Evolutionary conservation across 2,113 vertebrate species (phyloP).

Genomic region (Nasalis larvatus): DNA sequence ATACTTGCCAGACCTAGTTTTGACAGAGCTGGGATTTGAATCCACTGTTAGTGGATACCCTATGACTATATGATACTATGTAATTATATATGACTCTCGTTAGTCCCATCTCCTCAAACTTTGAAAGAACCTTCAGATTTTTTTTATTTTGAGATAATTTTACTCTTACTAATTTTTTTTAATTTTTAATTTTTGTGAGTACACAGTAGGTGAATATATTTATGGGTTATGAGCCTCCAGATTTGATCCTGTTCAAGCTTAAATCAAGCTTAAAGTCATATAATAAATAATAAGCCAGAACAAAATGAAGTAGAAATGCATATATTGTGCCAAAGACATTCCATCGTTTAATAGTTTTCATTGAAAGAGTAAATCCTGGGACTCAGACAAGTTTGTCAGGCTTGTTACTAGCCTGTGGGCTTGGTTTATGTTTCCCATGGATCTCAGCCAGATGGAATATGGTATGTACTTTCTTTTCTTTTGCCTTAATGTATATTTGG

Average conservation of each 20-base stretch:
- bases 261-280: not conserved
- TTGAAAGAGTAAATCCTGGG: not conserved
- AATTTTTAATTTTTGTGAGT: not conserved
- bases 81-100: too few species aligned
- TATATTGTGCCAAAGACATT: not conserved
- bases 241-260: not conserved
- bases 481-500: not conserved
- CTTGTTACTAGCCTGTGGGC: not conserved
- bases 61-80: too few species aligned
- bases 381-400: not conserved
- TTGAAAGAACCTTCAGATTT: not conserved
- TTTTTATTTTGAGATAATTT: too few species aligned
- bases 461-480: not conserved
- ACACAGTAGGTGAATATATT: too few species aligned
- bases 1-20: too few species aligned
- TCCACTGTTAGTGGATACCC: rapidly evolving
- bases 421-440: not conserved
- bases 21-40: not conserved
- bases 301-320: constrained; percentile 17
- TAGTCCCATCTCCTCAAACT: not conserved
- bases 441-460: not conserved
- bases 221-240: not conserved
- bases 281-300: constrained; percentile 5
- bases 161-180: too few species aligned
- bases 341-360: constrained; percentile 10